These are phyloP conservation scores for Variabilichromis moorii DNA, from an alignment of 2,113 vertebrate genomes.

Conservation along the genomic window DNA sequence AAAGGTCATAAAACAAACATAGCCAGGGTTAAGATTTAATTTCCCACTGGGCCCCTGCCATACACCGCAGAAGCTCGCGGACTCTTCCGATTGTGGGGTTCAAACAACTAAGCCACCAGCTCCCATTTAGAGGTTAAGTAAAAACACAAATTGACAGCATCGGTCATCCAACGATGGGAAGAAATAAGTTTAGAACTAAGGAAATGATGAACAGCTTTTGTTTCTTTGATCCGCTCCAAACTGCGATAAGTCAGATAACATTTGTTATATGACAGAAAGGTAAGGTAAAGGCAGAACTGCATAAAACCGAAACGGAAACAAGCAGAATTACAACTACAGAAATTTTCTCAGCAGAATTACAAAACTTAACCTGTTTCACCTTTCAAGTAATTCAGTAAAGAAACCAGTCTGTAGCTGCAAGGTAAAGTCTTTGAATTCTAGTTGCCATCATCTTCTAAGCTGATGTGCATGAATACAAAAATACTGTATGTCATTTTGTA, in stretches of 20 bases:
- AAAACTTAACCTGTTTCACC: background rate
- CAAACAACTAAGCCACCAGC: background rate
- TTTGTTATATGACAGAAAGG: background rate
- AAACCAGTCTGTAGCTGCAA: background rate
- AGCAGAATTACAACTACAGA: background rate
- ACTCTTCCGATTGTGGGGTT: background rate
- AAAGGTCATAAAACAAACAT: background rate
- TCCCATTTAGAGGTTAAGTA: background rate
- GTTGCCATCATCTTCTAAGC: background rate
- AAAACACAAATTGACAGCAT: background rate
- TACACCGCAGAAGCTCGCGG: background rate
- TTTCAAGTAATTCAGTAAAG: background rate
- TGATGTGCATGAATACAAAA: background rate
- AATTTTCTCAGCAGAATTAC: background rate
- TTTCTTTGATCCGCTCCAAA: background rate
- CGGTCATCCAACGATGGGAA: background rate
- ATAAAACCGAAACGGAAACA: background rate
- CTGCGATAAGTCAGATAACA: background rate
- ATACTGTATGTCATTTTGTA: background rate
- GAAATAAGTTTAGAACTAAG: background rate
- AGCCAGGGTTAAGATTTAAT: background rate
- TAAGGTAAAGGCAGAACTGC: background rate
- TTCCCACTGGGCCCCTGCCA: background rate
- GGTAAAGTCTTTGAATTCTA: background rate
- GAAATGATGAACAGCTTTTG: background rate